Base-by-base conservation (phyloP, 2,113 vertebrate genomes). In the Sebastes schlegelii region DNA sequence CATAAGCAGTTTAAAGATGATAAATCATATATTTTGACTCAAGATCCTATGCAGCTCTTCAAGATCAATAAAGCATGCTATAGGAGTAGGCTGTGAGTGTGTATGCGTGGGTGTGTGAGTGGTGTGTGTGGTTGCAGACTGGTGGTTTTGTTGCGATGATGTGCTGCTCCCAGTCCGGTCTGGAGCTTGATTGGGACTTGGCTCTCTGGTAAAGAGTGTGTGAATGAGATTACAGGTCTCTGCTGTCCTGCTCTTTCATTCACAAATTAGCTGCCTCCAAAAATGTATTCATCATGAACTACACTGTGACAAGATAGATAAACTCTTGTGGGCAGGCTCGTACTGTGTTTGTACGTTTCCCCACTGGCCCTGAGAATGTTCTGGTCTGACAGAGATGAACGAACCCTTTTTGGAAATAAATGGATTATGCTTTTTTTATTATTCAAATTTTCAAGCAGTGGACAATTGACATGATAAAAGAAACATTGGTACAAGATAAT, bases 141-240 rank as follows among this genome's bases (percentile, higher is more conserved):
- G n/a, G 11, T 64, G 45, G 21, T 86, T 48, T 46, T 78, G 68
- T 76, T 67, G 84, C 73, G 40, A 12, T 48, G 62, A 75, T 72
- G 79, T 65, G 66, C 60, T 89, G 66, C 60, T 89, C 67, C 26
- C 57, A 16, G 48, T 75, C 10, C 57, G 74, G 76, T 82, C 75
- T 86, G 60, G 42, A 46, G 40, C 66, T 77, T 78, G 73, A 81
- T 58, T 80, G 70, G 74, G 55, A 77, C 67, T 86, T 87, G 84
- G 63, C 77, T 62, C 75, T 82, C 60, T 58, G 60, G 45, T 74
- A 49, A 78, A 84, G 69, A 60, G 55, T 63, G 78, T 78, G 67
- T 87, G 77, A 90, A 86, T 69, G 83, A 89, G 87, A 85, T 90
- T 85, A 86, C 63, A 86, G 79, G 76, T 76, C 78, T 85, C 80